phyloP scores from a whole-genome alignment of 2,888 invertebrate genomes.

The Conistra vaccinii region DNA sequence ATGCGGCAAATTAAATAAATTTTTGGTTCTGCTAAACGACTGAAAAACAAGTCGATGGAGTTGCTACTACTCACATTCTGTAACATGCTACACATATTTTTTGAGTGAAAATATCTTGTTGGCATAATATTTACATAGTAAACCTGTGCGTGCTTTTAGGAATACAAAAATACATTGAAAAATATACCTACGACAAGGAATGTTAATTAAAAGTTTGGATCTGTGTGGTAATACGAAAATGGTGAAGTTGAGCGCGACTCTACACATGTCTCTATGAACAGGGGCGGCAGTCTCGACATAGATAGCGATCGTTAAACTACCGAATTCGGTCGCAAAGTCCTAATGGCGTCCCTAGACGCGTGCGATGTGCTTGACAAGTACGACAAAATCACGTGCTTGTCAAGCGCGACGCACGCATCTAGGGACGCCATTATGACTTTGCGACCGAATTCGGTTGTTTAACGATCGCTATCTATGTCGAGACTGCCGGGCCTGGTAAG shows the following conservation, averaged over 20 bases:
- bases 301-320: too few relatives aligned
- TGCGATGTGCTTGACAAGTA: too few relatives aligned
- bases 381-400: too few relatives aligned
- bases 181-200: slow-evolving; percentile 30
- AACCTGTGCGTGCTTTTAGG: slow-evolving; percentile 24
- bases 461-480: too few relatives aligned
- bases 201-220: slow-evolving; percentile 49
- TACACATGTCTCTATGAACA: slow-evolving; percentile 61
- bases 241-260: slow-evolving; percentile 69
- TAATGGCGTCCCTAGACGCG: too few relatives aligned
- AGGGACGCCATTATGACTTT: too few relatives aligned
- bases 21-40: slow-evolving; percentile 81
- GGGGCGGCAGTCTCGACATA: too few relatives aligned
- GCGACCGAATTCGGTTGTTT: too few relatives aligned
- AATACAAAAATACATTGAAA: slow-evolving; percentile 38
- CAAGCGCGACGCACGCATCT: too few relatives aligned
- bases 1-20: slow-evolving; percentile 87
- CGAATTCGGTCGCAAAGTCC: too few relatives aligned
- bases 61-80: slow-evolving; percentile 58
- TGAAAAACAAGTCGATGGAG: slow-evolving; percentile 74
- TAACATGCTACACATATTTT: slow-evolving; percentile 47
- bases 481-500: too few relatives aligned
- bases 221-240: slow-evolving; percentile 28
- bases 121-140: slow-evolving; percentile 47
- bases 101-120: slow-evolving; percentile 44